Evolutionary conservation across 2,888 invertebrate genomes (phyloP), one percentile per base, ranked within the genome.

Genomic region (Noctua janthina): DNA sequence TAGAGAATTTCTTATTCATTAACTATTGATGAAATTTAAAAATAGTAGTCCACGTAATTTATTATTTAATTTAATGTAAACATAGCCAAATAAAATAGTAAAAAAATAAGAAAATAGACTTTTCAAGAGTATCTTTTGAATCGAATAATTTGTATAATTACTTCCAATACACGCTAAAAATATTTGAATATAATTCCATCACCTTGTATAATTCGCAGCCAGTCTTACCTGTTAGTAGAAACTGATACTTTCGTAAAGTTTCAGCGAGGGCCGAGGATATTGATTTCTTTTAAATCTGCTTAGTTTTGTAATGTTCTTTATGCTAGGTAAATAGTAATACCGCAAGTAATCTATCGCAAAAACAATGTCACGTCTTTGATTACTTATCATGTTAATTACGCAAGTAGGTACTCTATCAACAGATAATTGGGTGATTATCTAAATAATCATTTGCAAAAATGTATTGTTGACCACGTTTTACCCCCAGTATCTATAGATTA

Each of bases 361-460:
- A 78, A 84, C 73, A 84, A 78, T 84, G 59, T 86, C 85, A 20
- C n/a, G 29, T 71, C 49, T 68, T 51, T 54, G 76, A 87, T 87
- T 78, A 68, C 69, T 8, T 87, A 84, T 85, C 84, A 2, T n/a
- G 7, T 54, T 87, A 85, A 84, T 87, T 78, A 70, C 75, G 66
- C 72, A 79, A 80, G 71, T 75, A 69, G 10, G 35, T 23, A 23
- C 64, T 62, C 29, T 85, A 87, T 84, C 88, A 74, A 70, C 17
- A 78, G 85, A 86, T 86, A 87, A 85, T 75, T 84, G 43, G 11
- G 49, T 64, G 76, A 79, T 83, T 83, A 85, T 87, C 87, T 54
- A 15, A 66, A 56, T 81, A 76, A 75, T 56, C 54, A 77, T 70
- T 86, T 54, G 69, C 75, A 72, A 74, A 76, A 76, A 77, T 29